phyloP scores from a whole-genome alignment of 2,888 invertebrate genomes.

The Phengaris alcon region DNA sequence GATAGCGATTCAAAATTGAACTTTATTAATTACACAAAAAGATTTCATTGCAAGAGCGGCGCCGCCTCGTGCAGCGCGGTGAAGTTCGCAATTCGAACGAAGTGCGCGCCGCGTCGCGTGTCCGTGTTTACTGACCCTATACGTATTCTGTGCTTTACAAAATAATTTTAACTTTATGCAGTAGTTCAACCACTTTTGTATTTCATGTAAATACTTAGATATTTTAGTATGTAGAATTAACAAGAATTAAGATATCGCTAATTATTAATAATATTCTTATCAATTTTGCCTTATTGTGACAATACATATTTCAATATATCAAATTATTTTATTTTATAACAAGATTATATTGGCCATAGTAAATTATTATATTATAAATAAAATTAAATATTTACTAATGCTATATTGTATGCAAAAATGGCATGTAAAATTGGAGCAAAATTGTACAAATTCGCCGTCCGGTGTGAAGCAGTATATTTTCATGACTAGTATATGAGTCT shows the following conservation, averaged over 20 bases:
- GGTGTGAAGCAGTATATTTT: constrained; percentile 36
- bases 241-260: background rate
- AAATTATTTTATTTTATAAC: constrained; percentile 11
- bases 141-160: constrained; percentile 8
- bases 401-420: constrained; percentile 26
- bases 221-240: constrained; percentile 13
- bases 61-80: no score
- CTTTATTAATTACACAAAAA: no score
- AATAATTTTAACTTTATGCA: constrained; percentile 28
- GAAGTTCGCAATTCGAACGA: no score
- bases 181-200: background rate
- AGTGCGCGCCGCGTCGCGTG: no score
- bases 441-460: constrained; percentile 58
- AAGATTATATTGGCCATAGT: constrained; percentile 22
- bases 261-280: background rate
- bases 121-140: no score
- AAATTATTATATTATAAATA: background rate
- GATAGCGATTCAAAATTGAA: no score
- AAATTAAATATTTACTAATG: constrained; percentile 27
- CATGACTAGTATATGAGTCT: constrained; percentile 49
- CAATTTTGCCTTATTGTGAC: constrained; percentile 27
- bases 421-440: background rate
- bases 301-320: constrained; percentile 20
- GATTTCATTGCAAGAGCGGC: no score
- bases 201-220: constrained; percentile 21